Evolutionary conservation across 1,140 invertebrate species (phyloP).

Genomic region (Ceratoteleas bidentatus): DNA sequence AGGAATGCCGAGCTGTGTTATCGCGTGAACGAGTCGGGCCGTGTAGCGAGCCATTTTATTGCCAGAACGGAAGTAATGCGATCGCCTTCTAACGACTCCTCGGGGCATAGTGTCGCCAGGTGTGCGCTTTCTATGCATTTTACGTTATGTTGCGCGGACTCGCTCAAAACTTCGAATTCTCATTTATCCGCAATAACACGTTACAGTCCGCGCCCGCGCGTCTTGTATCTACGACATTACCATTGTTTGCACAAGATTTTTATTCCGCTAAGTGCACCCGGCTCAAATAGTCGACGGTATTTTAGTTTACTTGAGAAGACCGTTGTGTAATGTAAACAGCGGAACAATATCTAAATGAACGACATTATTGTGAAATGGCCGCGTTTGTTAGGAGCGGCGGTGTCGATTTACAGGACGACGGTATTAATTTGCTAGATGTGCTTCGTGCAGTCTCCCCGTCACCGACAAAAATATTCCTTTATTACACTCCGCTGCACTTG

Average conservation of each 20-base stretch:
- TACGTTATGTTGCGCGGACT: conserved; percentile 47
- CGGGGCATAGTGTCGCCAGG: conserved; percentile 63
- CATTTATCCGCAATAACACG: conserved; percentile 61
- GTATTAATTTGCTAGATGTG: conserved; percentile 1
- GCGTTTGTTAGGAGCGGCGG: neutral
- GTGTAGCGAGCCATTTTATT: conserved; percentile 56
- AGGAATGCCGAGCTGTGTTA: conserved; percentile 62
- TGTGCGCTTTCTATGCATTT: conserved; percentile 61
- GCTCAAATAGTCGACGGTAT: neutral
- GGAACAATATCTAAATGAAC: neutral
- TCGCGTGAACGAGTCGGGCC: conserved; percentile 59
- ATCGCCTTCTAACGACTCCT: conserved; percentile 67
- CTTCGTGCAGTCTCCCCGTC: too few species aligned
- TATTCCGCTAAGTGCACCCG: conserved; percentile 40
- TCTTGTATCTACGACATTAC: conserved; percentile 23
- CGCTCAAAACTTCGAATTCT: conserved; percentile 59
- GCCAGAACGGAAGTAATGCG: conserved; percentile 64
- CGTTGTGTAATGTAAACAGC: neutral
- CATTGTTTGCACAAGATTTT: conserved; percentile 43
- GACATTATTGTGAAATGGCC: neutral
- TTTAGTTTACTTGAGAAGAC: conserved; percentile 5
- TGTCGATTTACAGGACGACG: neutral
- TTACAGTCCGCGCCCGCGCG: conserved; percentile 16
- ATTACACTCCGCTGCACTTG: too few species aligned
- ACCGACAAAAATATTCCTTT: too few species aligned